Evolutionary conservation across 92 coral and sea anemone genomes (phyloP).

Genomic region (Galaxea fascicularis): DNA sequence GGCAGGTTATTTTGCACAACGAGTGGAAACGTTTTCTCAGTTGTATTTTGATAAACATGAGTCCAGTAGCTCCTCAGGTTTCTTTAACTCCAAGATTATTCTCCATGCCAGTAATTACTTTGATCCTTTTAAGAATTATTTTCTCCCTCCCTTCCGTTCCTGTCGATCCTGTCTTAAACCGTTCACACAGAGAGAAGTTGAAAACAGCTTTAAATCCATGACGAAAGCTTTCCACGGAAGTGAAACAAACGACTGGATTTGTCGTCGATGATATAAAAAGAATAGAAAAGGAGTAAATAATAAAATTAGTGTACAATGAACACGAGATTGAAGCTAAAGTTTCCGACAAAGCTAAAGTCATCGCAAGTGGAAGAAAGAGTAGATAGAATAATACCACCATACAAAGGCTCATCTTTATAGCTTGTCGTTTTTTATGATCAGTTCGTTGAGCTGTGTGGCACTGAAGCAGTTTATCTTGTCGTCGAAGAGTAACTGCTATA

Average conservation of each 20-base stretch:
- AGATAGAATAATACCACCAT: not conserved
- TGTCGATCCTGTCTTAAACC: no score
- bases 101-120: no score
- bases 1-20: no score
- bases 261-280: not conserved
- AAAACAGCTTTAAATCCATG: not conserved
- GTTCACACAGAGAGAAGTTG: not conserved
- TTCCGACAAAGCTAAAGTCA: not conserved
- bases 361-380: not conserved
- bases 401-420: not conserved
- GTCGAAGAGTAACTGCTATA: not conserved
- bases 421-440: no score
- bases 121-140: no score
- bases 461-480: not conserved
- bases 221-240: not conserved
- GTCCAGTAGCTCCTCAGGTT: no score
- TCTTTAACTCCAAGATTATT: no score
- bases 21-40: no score
- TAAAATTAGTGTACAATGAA: not conserved
- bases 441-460: not conserved
- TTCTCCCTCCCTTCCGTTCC: no score
- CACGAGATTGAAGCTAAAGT: not conserved
- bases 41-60: no score
- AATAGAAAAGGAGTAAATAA: not conserved
- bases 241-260: not conserved